A percentile compares a stretch with the other conserved stretches of the same genome.
Evolutionary conservation across 2,797 vertebrate genomes (phyloP).

Genomic region (Sternotherus odoratus): DNA sequence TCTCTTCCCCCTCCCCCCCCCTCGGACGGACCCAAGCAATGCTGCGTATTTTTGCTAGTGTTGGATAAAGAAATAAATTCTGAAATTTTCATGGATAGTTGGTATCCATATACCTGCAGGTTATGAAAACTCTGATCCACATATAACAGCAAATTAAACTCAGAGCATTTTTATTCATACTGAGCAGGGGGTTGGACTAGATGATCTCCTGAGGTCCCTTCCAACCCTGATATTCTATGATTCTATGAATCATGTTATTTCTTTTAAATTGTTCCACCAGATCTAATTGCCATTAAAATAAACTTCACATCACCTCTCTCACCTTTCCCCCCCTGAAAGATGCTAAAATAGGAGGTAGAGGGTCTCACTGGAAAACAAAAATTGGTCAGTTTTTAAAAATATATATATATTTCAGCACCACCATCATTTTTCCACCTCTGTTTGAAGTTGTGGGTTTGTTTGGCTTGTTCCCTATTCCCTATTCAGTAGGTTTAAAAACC

Average conservation of each 20-base stretch:
- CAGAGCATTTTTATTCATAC: not conserved
- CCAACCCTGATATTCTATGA: too few species aligned
- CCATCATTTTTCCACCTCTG: not conserved
- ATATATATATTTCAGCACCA: not conserved
- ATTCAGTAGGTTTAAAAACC: too few species aligned
- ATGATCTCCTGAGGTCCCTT: too few species aligned
- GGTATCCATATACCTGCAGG: not conserved
- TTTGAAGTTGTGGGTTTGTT: not conserved
- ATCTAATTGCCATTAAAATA: slow-evolving; percentile 23
- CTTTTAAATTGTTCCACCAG: slow-evolving; percentile 18
- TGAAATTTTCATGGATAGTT: not conserved
- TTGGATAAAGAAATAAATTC: too few species aligned
- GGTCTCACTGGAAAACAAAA: slow-evolving; percentile 28
- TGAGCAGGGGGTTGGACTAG: too few species aligned
- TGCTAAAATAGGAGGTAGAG: slow-evolving; percentile 15
- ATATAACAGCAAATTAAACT: not conserved
- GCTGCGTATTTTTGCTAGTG: too few species aligned
- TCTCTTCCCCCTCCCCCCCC: too few species aligned
- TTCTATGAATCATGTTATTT: not conserved
- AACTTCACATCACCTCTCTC: slow-evolving; percentile 38
- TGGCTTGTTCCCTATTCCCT: too few species aligned
- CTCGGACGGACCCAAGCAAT: too few species aligned
- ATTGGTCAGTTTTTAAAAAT: not conserved
- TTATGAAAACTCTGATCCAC: not conserved
- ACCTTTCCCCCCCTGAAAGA: slow-evolving; percentile 54